phyloP scores from a whole-genome alignment of 2,113 vertebrate genomes.

The Pollachius pollachius region DNA sequence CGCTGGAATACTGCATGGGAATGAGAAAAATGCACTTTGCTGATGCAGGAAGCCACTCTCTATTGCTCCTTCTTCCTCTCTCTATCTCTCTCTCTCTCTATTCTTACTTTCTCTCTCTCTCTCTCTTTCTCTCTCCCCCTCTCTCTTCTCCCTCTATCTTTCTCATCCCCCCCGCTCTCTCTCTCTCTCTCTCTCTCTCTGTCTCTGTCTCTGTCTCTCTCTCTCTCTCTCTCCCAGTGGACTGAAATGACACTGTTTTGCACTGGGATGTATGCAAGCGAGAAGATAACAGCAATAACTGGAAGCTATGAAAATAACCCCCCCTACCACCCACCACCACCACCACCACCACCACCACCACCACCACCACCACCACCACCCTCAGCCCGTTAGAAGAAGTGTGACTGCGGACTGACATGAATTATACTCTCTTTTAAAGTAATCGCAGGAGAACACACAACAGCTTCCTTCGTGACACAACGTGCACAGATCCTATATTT shows the following conservation, averaged over 20 bases:
- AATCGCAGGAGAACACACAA: slow-evolving; percentile 28
- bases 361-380: neutral
- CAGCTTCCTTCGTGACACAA: neutral
- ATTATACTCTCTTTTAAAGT: slow-evolving; percentile 46
- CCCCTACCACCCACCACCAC: slow-evolving; percentile 20
- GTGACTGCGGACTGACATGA: slow-evolving; percentile 35
- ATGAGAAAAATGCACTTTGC: slow-evolving; percentile 73
- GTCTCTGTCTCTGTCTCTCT: neutral
- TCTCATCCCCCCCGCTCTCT: too few species aligned
- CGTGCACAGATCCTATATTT: too few species aligned
- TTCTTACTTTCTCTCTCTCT: too few species aligned
- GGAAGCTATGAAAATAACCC: slow-evolving; percentile 36
- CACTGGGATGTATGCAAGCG: slow-evolving; percentile 43
- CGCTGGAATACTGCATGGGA: slow-evolving; percentile 70
- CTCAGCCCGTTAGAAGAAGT: slow-evolving; percentile 8
- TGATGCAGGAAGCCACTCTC: slow-evolving; percentile 67
- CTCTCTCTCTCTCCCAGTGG: slow-evolving; percentile 25
- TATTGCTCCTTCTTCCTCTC: slow-evolving; percentile 11
- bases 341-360: too few species aligned
- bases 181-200: neutral
- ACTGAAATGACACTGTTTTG: slow-evolving; percentile 47
- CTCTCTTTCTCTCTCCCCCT: too few species aligned
- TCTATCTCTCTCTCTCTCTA: slow-evolving; percentile 7
- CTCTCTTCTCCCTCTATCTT: too few species aligned
- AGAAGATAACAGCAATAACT: slow-evolving; percentile 48